Evolutionary conservation across 1,140 invertebrate species (phyloP), one percentile per base, ranked within the genome.

Genomic region (Hylyphantes graminicola): DNA sequence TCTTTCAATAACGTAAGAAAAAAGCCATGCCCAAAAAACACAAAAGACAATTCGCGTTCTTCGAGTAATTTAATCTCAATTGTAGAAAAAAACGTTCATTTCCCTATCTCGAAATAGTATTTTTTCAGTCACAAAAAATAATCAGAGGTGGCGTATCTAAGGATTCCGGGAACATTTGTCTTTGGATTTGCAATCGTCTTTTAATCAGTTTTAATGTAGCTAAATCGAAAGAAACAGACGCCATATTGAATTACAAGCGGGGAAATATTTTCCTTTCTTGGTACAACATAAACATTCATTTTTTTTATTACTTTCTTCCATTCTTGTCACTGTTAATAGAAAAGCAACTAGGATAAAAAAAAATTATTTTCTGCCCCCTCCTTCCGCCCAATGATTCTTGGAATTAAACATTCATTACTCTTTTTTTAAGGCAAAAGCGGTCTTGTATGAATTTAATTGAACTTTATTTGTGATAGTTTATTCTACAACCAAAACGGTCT

Each of bases 121-220:
- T 35, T 35, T 35, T 35, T 35, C 35, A 35, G 35, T 35, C 59
- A 75, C 73, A 75, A 74, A 74, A 74, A 78, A 21, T 65, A 51
- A 64, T 53, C 17, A 10, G 6, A 70, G 67, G 67, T 51, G 50
- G 75, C 50, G 59, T n/a, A 19, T 19, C 15, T 51, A 12, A 11
- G 57, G 54, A 78, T 19, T 13, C 75, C 61, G 67, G 59, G 12
- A 63, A 70, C 77, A 79, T 70, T 63, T 70, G 19, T 21, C 53
- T 35, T n/a, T 17, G 50, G 7, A 15, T 61, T 10, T 53, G 15
- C 77, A 79, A 79, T 79, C 64, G 77, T 65, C 77, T 68, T 79
- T 79, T 79, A 79, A 79, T 79, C 77, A 79, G 64, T 79, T 79
- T 79, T 79, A 79, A 79, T 79, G 65, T 79, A 11, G 77, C 77